Percentiles rank a stretch among this genome's conserved stretches.
Conservation (phyloP, 53 echinoderm and acorn worm genomes). For the Astropecten irregularis region DNA sequence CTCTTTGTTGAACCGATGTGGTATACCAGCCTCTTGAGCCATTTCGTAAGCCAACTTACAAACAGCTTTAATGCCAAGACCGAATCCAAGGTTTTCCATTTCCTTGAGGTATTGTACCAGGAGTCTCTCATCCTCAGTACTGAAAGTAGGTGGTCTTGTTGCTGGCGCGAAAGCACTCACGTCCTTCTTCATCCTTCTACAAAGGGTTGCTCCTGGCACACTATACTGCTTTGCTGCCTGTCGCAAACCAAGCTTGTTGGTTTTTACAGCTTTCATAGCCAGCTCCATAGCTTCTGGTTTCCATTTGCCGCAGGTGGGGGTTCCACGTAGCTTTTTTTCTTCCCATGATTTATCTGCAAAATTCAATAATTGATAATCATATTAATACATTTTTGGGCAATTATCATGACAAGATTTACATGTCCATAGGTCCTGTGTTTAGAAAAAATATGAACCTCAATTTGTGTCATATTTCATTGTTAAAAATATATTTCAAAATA, state of each 20-base stretch:
- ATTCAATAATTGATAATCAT: background rate
- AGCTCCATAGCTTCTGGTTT: conserved; percentile 17
- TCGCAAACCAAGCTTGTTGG: background rate
- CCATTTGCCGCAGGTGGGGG: conserved; percentile 17
- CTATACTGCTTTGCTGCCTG: conserved; percentile 21
- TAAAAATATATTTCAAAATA: background rate
- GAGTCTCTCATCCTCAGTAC: conserved; percentile 11
- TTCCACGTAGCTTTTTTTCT: conserved; percentile 15
- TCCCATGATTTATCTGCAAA: conserved; percentile 21
- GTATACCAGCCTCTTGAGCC: conserved; percentile 45
- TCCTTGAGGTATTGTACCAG: conserved; percentile 30
- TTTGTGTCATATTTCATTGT: background rate
- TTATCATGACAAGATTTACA: no score
- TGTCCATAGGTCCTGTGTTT: no score
- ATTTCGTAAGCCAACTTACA: conserved; percentile 63
- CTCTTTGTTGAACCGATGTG: conserved; percentile 62
- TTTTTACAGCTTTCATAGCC: conserved; percentile 11
- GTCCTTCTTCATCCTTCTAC: background rate
- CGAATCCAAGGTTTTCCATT: conserved; percentile 59
- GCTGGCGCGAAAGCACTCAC: background rate
- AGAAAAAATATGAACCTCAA: no score
- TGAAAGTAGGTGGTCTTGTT: conserved; percentile 24
- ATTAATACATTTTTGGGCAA: no score
- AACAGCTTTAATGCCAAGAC: conserved; percentile 25
- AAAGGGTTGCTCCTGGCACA: background rate